These are phyloP conservation scores for Axis porcinus DNA, from an alignment of 2,113 vertebrate species.

Conservation along the genomic window DNA sequence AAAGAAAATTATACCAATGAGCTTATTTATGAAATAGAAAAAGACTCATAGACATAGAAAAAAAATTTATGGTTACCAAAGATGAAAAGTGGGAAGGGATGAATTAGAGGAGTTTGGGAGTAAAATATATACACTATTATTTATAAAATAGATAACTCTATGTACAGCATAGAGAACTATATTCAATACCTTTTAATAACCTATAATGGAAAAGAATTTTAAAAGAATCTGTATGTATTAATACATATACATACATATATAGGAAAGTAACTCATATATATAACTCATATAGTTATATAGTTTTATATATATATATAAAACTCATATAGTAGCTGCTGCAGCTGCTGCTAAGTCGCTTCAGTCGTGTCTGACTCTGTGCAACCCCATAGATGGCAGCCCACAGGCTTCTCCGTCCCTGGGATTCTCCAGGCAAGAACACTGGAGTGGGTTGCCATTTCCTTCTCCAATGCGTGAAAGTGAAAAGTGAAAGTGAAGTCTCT, in stretches of 20 bases:
- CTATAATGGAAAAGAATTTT: not conserved
- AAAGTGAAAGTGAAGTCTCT: no score
- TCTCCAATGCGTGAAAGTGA: no score
- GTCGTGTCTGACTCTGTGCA: no score
- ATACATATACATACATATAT: not conserved
- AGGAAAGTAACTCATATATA: not conserved
- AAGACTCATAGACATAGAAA: not conserved
- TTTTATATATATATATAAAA: not conserved
- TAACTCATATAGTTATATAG: no score
- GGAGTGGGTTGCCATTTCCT: no score
- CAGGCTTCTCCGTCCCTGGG: no score
- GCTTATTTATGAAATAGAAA: not conserved
- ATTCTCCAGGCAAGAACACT: no score
- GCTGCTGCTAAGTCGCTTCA: no score
- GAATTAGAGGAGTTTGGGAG: not conserved
- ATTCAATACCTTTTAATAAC: not conserved
- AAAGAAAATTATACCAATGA: not conserved
- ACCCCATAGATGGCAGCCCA: no score
- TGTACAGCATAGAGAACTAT: not conserved
- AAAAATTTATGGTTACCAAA: not conserved
- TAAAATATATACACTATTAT: not conserved
- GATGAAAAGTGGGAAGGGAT: not conserved
- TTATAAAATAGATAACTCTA: not conserved
- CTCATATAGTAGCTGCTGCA: no score
- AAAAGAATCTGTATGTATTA: not conserved